Percentiles rank a stretch among this genome's conserved stretches.
phyloP scores from a whole-genome alignment of 2,797 vertebrate genomes.

The Sebastes miniatus region DNA sequence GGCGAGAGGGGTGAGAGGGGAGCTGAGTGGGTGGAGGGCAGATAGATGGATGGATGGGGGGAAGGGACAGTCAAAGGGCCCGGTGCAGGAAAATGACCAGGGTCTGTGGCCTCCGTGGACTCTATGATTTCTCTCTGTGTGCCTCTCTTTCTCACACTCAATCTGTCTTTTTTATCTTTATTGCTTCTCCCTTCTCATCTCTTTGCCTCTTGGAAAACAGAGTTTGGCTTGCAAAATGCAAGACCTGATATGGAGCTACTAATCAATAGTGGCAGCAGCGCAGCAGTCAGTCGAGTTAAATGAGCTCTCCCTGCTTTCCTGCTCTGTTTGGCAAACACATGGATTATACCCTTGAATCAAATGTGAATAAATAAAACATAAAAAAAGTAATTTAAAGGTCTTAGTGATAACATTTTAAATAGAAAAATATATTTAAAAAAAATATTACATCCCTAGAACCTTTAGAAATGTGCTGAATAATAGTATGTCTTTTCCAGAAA shows the following conservation, averaged over 20 bases:
- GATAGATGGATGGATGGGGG: conserved; percentile 71
- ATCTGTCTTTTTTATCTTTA: conserved; percentile 33
- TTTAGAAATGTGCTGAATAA: too few species aligned
- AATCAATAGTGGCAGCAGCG: conserved; percentile 43
- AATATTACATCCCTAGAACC: too few species aligned
- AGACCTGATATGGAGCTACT: conserved; percentile 28
- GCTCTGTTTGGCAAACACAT: conserved; percentile 4
- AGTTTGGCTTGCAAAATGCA: conserved; percentile 17
- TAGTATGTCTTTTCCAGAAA: too few species aligned
- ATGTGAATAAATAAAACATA: conserved; percentile 8
- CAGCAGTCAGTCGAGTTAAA: conserved; percentile 28
- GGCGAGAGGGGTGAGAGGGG: conserved; percentile 74
- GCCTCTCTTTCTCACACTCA: conserved; percentile 43
- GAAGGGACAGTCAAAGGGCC: conserved; percentile 62
- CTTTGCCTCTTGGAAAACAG: conserved; percentile 16
- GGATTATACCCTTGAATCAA: conserved; percentile 16
- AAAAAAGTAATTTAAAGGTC: background rate
- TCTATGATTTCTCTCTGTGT: conserved; percentile 31
- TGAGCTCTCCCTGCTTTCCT: conserved; percentile 8
- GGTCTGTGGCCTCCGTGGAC: conserved; percentile 66
- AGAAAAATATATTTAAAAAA: too few species aligned
- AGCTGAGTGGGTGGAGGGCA: conserved; percentile 67
- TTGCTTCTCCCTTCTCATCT: conserved; percentile 25
- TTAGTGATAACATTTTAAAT: too few species aligned
- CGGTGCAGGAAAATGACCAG: conserved; percentile 77